Conservation (phyloP, 1,140 invertebrate species). For the Trachymyrmex cornetzi region DNA sequence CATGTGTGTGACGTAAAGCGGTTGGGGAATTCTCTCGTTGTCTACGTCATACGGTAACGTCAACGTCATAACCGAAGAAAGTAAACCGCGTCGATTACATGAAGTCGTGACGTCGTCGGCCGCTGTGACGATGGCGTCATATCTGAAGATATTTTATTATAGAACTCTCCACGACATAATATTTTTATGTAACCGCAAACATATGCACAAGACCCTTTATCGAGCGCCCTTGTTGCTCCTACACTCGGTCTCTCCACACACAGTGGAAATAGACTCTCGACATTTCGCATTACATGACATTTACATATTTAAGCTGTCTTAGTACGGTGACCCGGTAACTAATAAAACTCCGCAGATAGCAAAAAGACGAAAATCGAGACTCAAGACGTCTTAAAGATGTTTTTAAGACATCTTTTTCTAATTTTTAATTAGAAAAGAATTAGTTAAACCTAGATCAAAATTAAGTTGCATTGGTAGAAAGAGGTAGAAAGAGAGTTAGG, state of each 20-base stretch:
- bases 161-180: conserved; percentile 7
- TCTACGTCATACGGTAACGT: conserved; percentile 43
- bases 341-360: neutral
- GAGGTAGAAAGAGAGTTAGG: too few relatives aligned
- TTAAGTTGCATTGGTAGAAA: too few relatives aligned
- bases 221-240: conserved; percentile 40
- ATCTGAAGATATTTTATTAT: conserved; percentile 29
- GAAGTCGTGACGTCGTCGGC: conserved; percentile 17
- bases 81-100: conserved; percentile 51
- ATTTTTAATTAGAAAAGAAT: too few relatives aligned
- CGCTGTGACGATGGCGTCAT: neutral
- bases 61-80: conserved; percentile 49
- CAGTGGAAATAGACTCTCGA: conserved; percentile 71
- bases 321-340: conserved; percentile 47
- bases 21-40: neutral
- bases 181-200: conserved; percentile 29
- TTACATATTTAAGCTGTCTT: conserved; percentile 45
- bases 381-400: too few relatives aligned
- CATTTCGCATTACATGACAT: conserved; percentile 73
- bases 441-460: too few relatives aligned
- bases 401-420: too few relatives aligned
- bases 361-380: too few relatives aligned
- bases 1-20: conserved; percentile 47
- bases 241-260: conserved; percentile 66
- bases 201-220: conserved; percentile 40